Evolutionary conservation across 1,140 invertebrate species (phyloP).

Genomic region (Sycophila sp.): DNA sequence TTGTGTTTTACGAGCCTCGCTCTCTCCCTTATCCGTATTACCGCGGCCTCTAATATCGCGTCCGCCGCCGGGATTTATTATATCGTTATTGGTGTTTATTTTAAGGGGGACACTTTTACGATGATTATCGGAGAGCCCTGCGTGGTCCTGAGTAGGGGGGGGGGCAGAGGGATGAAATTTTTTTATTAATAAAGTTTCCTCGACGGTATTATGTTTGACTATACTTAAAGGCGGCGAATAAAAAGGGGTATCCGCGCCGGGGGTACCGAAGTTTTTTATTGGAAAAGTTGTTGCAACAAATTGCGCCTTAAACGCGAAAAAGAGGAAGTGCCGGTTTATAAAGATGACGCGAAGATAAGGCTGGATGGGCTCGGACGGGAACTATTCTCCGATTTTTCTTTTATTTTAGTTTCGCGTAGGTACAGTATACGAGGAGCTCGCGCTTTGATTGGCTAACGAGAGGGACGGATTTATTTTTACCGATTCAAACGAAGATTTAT

Average conservation of each 20-base stretch:
- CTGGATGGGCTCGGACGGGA: not conserved
- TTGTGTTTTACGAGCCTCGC: constrained; percentile 31
- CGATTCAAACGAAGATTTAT: too few species aligned
- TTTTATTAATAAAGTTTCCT: constrained; percentile 40
- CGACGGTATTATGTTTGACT: constrained; percentile 25
- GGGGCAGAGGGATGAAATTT: not conserved
- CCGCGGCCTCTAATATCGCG: constrained; percentile 10
- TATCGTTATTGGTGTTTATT: constrained; percentile 32
- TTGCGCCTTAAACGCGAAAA: constrained; percentile 28
- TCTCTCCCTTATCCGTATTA: constrained; percentile 16
- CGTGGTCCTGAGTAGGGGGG: not conserved
- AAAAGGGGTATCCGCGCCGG: constrained; percentile 13
- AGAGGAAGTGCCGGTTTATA: constrained; percentile 15
- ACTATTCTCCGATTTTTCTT: not conserved
- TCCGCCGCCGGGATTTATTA: not conserved
- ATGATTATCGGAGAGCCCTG: constrained; percentile 17
- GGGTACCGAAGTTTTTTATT: constrained; percentile 48
- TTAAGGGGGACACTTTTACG: constrained; percentile 27
- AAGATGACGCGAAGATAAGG: not conserved
- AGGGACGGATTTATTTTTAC: too few species aligned
- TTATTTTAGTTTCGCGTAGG: not conserved
- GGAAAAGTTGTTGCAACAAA: constrained; percentile 50
- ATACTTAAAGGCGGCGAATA: constrained; percentile 24
- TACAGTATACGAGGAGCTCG: too few species aligned
- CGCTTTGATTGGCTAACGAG: too few species aligned